Evolutionary conservation across 1,140 invertebrate species (phyloP).

Genomic region (Drosophila pachea): DNA sequence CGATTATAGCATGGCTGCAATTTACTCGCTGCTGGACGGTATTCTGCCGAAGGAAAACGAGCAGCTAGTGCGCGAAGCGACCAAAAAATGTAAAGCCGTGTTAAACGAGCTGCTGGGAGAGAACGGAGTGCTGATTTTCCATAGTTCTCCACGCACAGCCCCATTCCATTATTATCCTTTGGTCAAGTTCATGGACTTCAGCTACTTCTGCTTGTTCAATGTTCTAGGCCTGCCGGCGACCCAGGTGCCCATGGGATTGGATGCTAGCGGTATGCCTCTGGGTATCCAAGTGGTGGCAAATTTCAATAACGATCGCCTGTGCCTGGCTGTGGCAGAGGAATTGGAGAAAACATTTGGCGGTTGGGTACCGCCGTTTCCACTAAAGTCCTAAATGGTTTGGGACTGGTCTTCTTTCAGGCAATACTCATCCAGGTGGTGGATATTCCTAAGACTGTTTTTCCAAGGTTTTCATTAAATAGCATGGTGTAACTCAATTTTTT

Average conservation of each 20-base stretch:
- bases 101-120: conserved; percentile 86
- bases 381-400: conserved; percentile 33
- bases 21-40: conserved; percentile 84
- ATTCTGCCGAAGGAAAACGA: conserved; percentile 82
- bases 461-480: not conserved
- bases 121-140: conserved; percentile 92
- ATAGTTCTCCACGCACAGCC: conserved; percentile 89
- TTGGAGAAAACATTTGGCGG: conserved; percentile 91
- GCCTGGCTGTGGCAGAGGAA: conserved; percentile 90
- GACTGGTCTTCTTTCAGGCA: not conserved
- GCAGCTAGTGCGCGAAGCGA: conserved; percentile 83
- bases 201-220: conserved; percentile 94
- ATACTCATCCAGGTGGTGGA: conserved; percentile 44
- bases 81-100: conserved; percentile 81
- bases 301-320: conserved; percentile 88
- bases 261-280: conserved; percentile 86
- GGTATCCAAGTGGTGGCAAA: conserved; percentile 90
- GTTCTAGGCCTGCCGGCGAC: conserved; percentile 90
- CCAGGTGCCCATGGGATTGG: conserved; percentile 88
- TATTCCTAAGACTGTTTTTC: conserved; percentile 38
- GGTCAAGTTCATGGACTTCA: conserved; percentile 91
- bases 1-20: conserved; percentile 83
- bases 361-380: conserved; percentile 84
- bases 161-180: conserved; percentile 91
- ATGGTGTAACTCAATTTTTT: not conserved